These are phyloP conservation scores for Apamea sordens DNA, from an alignment of 2,888 invertebrate species.

Conservation along the genomic window DNA sequence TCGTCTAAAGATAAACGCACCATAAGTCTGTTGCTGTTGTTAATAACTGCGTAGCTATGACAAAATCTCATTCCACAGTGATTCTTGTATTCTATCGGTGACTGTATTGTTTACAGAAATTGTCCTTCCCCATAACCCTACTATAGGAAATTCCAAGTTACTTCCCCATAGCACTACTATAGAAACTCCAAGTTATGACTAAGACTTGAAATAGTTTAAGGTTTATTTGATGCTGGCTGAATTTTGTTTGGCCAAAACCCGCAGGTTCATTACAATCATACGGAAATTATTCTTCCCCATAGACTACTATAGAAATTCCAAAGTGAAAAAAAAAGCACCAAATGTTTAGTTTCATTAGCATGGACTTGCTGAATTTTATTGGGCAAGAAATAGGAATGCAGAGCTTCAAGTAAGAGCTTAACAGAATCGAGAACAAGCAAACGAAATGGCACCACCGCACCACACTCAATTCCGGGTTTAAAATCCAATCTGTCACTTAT, in stretches of 20 bases:
- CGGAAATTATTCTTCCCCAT: background rate
- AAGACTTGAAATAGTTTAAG: background rate
- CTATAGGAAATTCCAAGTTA: constrained; percentile 11
- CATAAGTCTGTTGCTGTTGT: background rate
- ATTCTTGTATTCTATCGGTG: background rate
- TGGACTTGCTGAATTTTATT: background rate
- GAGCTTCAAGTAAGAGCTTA: background rate
- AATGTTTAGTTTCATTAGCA: background rate
- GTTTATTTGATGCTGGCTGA: background rate
- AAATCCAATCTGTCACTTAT: constrained; percentile 34
- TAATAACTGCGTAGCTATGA: background rate
- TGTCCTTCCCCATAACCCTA: background rate
- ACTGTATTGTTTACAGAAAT: constrained; percentile 14
- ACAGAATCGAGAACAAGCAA: constrained; percentile 4
- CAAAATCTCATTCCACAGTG: background rate
- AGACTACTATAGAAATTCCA: background rate
- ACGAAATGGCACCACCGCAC: background rate
- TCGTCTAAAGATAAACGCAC: background rate
- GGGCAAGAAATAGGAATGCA: background rate
- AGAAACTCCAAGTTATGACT: background rate
- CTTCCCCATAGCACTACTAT: background rate
- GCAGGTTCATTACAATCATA: background rate
- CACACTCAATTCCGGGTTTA: constrained; percentile 31
- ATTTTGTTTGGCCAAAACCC: background rate
- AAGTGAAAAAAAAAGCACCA: too few relatives aligned